Base-by-base conservation (phyloP, 2,888 invertebrate species). In the Suillia variegata region DNA sequence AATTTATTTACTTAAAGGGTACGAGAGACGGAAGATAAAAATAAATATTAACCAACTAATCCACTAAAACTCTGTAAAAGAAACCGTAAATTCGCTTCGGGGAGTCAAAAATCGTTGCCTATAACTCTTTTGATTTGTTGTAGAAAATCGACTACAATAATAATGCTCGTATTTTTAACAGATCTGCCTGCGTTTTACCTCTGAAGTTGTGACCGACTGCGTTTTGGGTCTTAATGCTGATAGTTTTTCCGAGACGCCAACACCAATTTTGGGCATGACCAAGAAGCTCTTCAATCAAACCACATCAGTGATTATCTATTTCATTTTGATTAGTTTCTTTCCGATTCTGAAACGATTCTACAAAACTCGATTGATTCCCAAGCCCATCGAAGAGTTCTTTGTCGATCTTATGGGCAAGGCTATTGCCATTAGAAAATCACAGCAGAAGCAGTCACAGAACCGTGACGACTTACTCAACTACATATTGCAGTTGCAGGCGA, bases 311-410 rank as follows among this genome's bases (percentile, higher is more conserved):
- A 13, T 71, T 0, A 0, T 74, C 0, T 74, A 72, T 50, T 65
- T 70, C 8, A 42, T 75, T 1, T 1, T 76, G 1, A 34, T 70
- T 13, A 70, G 70, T 17, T 62, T 74, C 1, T 68, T 77, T 33
- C 82, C 81, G n/a, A 15, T 53, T 0, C 15, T 83, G 1, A 57
- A 54, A 1, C 52, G 61, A 0, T 12, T 78, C 1, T 63, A 66
- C n/a, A 77, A 72, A n/a, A 20, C 68, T 0, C 69, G 70, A 3
- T 69, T 79, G 33, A 51, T 81, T 0, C 64, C 70, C 0, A 84
- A 79, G 0, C 86, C 85, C 1, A 94, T 95, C 72, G 94, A 76
- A 21, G 6, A 38, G 0, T 80, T 75, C 54, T 81, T 80, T 22
- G 48, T 64, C 0, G 59, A 66, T 2, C 59, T 80, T 1, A 71